phyloP scores from a whole-genome alignment of 2,113 vertebrate genomes.

The Neodon shergylaensis region DNA sequence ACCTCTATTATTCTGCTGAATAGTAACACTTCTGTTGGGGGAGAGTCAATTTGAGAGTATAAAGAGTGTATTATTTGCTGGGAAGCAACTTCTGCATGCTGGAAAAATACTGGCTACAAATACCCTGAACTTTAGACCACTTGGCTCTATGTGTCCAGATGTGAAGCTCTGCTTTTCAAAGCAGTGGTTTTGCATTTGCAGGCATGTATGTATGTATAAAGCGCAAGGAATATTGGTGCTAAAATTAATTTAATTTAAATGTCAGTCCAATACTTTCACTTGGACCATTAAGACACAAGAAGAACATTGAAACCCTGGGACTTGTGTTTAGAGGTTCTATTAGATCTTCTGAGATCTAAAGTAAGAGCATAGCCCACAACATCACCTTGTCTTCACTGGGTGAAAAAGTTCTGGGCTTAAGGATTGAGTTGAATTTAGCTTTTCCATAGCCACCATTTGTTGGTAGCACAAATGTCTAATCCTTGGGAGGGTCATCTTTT shows the following conservation, averaged over 20 bases:
- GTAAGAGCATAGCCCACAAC: neutral
- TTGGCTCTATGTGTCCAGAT: neutral
- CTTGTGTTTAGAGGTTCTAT: neutral
- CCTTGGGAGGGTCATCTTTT: neutral
- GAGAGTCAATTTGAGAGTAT: neutral
- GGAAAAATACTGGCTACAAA: slow-evolving; percentile 14
- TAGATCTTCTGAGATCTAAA: neutral
- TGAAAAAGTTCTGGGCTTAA: neutral
- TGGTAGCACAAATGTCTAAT: rapidly evolving
- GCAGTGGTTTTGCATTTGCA: neutral
- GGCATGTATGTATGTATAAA: neutral
- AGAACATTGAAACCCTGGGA: neutral
- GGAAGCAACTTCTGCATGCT: neutral
- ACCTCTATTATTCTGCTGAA: neutral
- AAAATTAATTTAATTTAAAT: neutral
- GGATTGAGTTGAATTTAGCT: neutral
- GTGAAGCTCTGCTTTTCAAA: neutral
- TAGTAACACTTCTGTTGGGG: neutral
- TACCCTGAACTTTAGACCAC: neutral
- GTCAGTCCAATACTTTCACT: neutral
- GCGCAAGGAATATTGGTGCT: neutral
- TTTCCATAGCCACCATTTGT: neutral
- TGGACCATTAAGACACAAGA: neutral
- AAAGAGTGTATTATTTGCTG: neutral
- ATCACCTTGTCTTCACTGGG: neutral